Percentiles rank a stretch among this genome's conserved stretches.
Evolutionary conservation across 2,888 invertebrate species (phyloP).

Genomic region (Kryphioiulus occultus): DNA sequence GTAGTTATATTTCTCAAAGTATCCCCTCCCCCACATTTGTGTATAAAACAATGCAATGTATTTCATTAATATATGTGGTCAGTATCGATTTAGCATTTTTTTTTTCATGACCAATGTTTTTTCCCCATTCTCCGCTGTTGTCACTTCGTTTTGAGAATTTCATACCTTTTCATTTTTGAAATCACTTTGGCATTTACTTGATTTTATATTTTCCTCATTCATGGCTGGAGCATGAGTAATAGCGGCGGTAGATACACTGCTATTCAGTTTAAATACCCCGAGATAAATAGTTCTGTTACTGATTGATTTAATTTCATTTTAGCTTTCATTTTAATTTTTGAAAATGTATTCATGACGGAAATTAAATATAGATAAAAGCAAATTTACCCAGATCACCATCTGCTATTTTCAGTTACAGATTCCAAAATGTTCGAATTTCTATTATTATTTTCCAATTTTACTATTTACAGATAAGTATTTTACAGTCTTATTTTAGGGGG

Average conservation of each 20-base stretch:
- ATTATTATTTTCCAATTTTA: not conserved
- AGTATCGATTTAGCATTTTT: conserved; percentile 17
- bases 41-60: conserved; percentile 36
- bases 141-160: not conserved
- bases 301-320: not conserved
- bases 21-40: not conserved
- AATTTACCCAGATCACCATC: not conserved
- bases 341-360: not conserved
- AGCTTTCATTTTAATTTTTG: not conserved
- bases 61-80: conserved; percentile 39
- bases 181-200: not conserved
- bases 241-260: not conserved
- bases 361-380: not conserved
- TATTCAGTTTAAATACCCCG: not conserved
- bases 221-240: not conserved
- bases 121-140: not conserved
- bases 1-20: conserved; percentile 26
- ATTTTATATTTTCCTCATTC: not conserved
- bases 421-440: not conserved
- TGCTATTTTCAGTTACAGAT: not conserved
- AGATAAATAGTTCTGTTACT: not conserved
- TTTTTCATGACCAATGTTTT: not conserved
- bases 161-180: not conserved
- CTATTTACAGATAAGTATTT: not conserved
- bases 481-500: not conserved